Evolutionary conservation across 2,888 invertebrate species (phyloP).

Genomic region (Mesochorus sp.): DNA sequence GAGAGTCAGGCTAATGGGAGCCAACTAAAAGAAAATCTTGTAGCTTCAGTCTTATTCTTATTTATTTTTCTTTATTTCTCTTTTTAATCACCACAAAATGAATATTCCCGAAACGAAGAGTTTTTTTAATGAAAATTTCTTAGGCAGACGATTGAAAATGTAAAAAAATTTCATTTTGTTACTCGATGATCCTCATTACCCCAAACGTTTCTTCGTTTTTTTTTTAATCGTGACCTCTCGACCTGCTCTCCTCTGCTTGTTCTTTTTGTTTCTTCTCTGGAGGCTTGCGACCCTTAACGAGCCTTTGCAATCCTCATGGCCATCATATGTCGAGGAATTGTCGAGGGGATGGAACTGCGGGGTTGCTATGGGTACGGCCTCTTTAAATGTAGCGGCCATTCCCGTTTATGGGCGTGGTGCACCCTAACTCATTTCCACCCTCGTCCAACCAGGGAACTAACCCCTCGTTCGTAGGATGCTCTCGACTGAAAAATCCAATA

Average conservation of each 20-base stretch:
- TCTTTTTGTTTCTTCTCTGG: slow-evolving; percentile 25
- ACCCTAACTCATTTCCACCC: slow-evolving; percentile 37
- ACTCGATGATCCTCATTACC: slow-evolving; percentile 18
- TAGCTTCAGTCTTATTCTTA: not conserved
- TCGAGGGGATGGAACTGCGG: slow-evolving; percentile 13
- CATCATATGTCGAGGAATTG: not conserved
- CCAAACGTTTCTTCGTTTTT: not conserved
- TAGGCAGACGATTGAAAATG: not conserved
- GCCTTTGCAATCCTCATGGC: slow-evolving; percentile 36
- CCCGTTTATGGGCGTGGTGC: slow-evolving; percentile 70
- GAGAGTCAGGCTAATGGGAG: not conserved
- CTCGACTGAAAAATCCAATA: slow-evolving; percentile 53
- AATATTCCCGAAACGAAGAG: no score
- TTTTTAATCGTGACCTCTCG: slow-evolving; percentile 38
- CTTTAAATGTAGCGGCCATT: slow-evolving; percentile 71
- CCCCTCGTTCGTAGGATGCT: slow-evolving; percentile 19
- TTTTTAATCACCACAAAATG: no score
- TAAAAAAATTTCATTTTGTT: not conserved
- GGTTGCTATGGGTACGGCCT: slow-evolving; percentile 57
- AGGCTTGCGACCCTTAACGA: slow-evolving; percentile 54
- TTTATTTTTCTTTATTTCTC: no score
- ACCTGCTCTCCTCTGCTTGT: slow-evolving; percentile 11
- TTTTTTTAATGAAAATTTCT: no score
- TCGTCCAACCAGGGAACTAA: slow-evolving; percentile 55
- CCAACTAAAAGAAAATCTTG: not conserved